Evolutionary conservation across 2,113 vertebrate species (phyloP).

Genomic region (Larimichthys crocea): DNA sequence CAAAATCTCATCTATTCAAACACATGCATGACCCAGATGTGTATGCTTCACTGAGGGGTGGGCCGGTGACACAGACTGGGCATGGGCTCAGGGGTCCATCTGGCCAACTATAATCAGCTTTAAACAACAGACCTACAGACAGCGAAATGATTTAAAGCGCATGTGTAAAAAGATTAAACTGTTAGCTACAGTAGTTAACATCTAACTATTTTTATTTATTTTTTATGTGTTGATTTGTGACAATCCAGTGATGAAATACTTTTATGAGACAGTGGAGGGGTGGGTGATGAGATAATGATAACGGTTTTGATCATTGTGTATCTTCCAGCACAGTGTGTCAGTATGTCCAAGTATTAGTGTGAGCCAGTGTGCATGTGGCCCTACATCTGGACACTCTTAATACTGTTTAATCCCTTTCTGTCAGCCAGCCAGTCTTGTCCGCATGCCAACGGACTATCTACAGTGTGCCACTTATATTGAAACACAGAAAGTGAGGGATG

Average conservation of each 20-base stretch:
- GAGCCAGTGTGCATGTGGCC: slow-evolving; percentile 61
- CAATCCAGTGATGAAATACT: slow-evolving; percentile 7
- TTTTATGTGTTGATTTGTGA: background rate
- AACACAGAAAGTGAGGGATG: slow-evolving; percentile 51
- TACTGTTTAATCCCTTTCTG: slow-evolving; percentile 79
- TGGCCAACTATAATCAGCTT: slow-evolving; percentile 81
- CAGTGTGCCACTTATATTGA: slow-evolving; percentile 54
- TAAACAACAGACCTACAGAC: slow-evolving; percentile 61
- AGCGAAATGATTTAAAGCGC: slow-evolving; percentile 42
- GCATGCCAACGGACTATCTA: slow-evolving; percentile 50
- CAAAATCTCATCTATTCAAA: slow-evolving; percentile 20
- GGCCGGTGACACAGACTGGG: slow-evolving; percentile 46
- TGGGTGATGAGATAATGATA: slow-evolving; percentile 19
- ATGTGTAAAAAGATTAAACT: slow-evolving; percentile 38
- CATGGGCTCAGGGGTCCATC: slow-evolving; percentile 65
- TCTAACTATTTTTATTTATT: background rate
- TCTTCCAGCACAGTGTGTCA: slow-evolving; percentile 52
- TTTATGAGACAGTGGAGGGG: background rate
- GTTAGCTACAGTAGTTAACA: slow-evolving; percentile 20
- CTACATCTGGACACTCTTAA: slow-evolving; percentile 82
- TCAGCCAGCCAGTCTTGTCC: slow-evolving; percentile 56
- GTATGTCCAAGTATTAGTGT: slow-evolving; percentile 58
- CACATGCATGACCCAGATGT: slow-evolving; percentile 76
- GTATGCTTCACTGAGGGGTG: slow-evolving; percentile 42
- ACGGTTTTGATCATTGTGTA: slow-evolving; percentile 37